A percentile compares a stretch with the other conserved stretches of the same genome.
phyloP scores from a whole-genome alignment of 1,140 invertebrate genomes.

The Odontomachus brunneus region DNA sequence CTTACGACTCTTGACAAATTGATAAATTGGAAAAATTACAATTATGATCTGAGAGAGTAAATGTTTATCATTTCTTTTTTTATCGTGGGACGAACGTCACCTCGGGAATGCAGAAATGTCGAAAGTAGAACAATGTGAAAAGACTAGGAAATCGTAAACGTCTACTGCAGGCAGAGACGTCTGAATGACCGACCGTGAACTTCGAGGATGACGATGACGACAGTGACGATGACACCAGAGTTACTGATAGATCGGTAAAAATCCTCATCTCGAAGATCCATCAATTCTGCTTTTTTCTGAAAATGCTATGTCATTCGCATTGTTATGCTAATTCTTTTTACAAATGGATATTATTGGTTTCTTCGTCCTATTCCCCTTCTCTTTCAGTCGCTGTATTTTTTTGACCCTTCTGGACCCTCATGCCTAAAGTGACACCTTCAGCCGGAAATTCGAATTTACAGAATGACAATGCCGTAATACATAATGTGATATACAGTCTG shows the following conservation, averaged over 20 bases:
- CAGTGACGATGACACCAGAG: background rate
- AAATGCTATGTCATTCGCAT: too few relatives aligned
- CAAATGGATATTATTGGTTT: too few relatives aligned
- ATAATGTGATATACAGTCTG: too few relatives aligned
- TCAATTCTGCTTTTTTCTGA: too few relatives aligned
- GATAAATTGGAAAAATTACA: background rate
- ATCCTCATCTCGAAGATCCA: background rate
- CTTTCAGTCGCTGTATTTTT: too few relatives aligned
- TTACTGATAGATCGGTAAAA: background rate
- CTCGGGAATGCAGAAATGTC: background rate
- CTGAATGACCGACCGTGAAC: conserved; percentile 37
- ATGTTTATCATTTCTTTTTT: background rate
- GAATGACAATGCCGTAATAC: too few relatives aligned
- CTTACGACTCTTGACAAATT: background rate
- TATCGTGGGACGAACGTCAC: background rate
- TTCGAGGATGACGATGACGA: background rate
- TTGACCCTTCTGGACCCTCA: too few relatives aligned
- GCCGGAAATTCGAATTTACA: too few relatives aligned
- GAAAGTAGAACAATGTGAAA: background rate
- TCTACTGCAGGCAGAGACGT: background rate
- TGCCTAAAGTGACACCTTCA: too few relatives aligned
- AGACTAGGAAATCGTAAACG: conserved; percentile 24
- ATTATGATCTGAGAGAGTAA: background rate
- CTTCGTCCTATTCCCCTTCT: too few relatives aligned
- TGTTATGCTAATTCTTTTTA: too few relatives aligned